Percentiles rank a stretch among this genome's conserved stretches.
These are phyloP conservation scores for Dicerorhinus sumatrensis DNA, from an alignment of 2,113 vertebrate species.

Conservation along the genomic window DNA sequence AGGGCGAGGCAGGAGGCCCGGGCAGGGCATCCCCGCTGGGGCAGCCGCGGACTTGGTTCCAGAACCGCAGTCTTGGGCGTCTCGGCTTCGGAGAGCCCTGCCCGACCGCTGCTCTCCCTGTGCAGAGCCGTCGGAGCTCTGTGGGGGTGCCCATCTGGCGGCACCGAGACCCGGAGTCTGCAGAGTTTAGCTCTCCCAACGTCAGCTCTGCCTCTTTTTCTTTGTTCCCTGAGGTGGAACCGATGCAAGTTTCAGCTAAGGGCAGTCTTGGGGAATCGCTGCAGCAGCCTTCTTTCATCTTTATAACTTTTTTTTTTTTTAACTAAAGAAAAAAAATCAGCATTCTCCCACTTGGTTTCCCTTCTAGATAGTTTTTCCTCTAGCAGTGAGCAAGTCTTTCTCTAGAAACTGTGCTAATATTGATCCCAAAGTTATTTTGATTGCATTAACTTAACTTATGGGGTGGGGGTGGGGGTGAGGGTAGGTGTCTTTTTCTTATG, in stretches of 20 bases:
- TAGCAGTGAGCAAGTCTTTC: constrained; percentile 53
- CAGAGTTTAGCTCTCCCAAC: not conserved
- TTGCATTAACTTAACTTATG: constrained; percentile 74
- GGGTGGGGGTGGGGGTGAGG: constrained; percentile 69
- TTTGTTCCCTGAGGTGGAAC: constrained; percentile 71
- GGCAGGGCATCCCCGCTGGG: not conserved
- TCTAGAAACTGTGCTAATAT: constrained; percentile 58
- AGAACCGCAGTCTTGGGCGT: not conserved
- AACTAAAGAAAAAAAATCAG: constrained; percentile 6
- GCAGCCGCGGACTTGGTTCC: not conserved
- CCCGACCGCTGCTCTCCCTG: not conserved
- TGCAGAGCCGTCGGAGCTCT: not conserved
- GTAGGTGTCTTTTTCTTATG: constrained; percentile 83
- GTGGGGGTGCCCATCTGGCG: not conserved
- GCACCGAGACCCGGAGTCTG: not conserved
- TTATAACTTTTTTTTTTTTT: constrained; percentile 28
- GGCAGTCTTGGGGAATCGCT: constrained; percentile 3
- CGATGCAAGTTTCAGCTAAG: constrained; percentile 47
- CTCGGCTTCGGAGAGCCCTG: not conserved
- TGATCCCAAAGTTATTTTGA: constrained; percentile 82
- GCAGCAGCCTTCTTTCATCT: constrained; percentile 50
- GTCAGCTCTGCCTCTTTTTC: constrained; percentile 27
- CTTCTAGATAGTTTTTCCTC: constrained; percentile 35
- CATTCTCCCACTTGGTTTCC: constrained; percentile 37
- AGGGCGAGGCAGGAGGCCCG: not conserved